Percentiles rank a stretch among this genome's conserved stretches.
Evolutionary conservation across 2,888 invertebrate species (phyloP).

Genomic region (Muschampia plurimacula): DNA sequence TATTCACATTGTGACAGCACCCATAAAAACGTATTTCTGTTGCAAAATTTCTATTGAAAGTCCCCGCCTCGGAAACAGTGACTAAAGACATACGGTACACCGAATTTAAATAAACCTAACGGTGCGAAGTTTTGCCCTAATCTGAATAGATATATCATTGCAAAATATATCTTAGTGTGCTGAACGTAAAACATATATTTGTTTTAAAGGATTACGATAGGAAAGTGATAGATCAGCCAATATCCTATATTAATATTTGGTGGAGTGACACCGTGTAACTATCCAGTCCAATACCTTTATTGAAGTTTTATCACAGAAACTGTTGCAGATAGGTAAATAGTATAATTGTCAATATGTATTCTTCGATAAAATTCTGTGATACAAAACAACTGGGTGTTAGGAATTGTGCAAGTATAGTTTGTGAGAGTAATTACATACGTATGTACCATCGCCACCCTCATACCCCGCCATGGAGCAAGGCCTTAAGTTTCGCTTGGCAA

Average conservation of each 20-base stretch:
- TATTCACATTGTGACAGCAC: constrained; percentile 15
- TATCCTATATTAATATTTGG: constrained; percentile 34
- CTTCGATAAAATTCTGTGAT: too few species aligned
- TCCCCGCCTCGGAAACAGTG: constrained; percentile 32
- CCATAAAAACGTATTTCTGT: constrained; percentile 34
- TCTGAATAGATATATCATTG: constrained; percentile 23
- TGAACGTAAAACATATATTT: constrained; percentile 4
- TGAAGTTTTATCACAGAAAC: constrained; percentile 13
- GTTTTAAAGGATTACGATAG: not conserved
- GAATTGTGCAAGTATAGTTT: too few species aligned
- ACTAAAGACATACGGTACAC: constrained; percentile 38
- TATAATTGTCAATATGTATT: too few species aligned
- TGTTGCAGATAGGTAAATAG: too few species aligned
- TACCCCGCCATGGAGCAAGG: too few species aligned
- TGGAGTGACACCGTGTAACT: constrained; percentile 13
- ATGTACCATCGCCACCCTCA: too few species aligned
- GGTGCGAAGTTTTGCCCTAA: constrained; percentile 32
- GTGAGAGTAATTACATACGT: too few species aligned
- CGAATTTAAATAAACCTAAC: constrained; percentile 39
- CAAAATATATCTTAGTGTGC: constrained; percentile 14
- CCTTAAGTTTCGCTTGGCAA: too few species aligned
- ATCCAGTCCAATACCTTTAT: constrained; percentile 14
- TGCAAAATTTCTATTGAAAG: constrained; percentile 35
- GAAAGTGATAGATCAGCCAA: constrained; percentile 36
- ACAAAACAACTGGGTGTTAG: too few species aligned